A percentile compares a stretch with the other conserved stretches of the same genome.
These are phyloP conservation scores for Bucorvus abyssinicus DNA, from an alignment of 2,797 vertebrate species.

Conservation along the genomic window DNA sequence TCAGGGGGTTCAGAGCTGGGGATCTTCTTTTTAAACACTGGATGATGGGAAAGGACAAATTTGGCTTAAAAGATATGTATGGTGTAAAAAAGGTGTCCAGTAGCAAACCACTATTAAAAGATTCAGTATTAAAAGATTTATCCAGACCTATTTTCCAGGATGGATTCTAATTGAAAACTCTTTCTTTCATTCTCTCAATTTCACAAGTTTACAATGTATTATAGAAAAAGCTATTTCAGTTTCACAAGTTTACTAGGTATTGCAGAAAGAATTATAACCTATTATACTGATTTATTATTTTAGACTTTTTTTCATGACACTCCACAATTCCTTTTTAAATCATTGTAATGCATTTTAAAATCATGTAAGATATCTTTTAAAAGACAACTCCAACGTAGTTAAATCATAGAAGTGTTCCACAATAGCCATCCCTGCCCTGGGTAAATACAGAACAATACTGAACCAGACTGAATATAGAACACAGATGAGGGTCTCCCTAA, in stretches of 20 bases:
- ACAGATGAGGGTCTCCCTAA: background rate
- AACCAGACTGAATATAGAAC: background rate
- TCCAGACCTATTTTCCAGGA: background rate
- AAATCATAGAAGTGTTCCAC: background rate
- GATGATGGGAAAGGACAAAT: background rate
- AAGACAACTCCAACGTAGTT: background rate
- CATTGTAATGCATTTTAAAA: background rate
- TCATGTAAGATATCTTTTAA: background rate
- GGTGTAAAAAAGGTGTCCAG: background rate
- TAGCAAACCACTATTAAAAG: background rate
- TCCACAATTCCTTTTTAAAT: background rate
- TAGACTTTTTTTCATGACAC: background rate
- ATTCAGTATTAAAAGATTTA: background rate
- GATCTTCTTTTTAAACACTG: background rate
- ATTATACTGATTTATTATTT: background rate
- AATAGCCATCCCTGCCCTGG: background rate
- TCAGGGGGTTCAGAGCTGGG: background rate
- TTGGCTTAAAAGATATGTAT: background rate
- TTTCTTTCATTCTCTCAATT: background rate
- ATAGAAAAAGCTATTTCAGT: background rate
- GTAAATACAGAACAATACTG: background rate
- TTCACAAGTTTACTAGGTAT: background rate
- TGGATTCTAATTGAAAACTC: background rate
- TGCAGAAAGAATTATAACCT: background rate
- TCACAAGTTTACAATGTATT: background rate